Base-by-base conservation (phyloP, 2,113 vertebrate species). In the Catharus minimus region DNA sequence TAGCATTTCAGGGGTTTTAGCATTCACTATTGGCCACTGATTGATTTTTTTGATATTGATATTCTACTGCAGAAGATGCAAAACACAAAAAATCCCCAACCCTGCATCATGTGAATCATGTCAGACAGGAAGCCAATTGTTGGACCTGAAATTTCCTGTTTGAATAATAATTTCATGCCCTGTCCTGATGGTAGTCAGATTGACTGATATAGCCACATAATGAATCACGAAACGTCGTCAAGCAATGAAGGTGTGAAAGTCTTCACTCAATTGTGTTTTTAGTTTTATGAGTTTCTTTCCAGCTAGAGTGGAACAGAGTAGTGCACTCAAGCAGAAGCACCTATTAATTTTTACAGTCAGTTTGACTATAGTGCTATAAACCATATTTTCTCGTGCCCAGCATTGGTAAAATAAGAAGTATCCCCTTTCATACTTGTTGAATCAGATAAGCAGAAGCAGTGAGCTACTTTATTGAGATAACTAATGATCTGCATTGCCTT, bases 261-360 rank as follows among this genome's bases (percentile, higher is more conserved):
- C 38, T 78, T 81, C 82, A 67, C 32, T 82, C 73, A 50, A 8
- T 20, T 74, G 23, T 6, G 1, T 33, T 85, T 92, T n/a, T 58
- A 57, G 24, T 85, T 88, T 85, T 75, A 84, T 10, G 21, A 74
- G 44, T 74, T 71, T 80, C 71, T 49, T 73, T 91, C 64, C 64
- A 67, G n/a, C 43, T 43, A 23, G 60, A 67, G 46, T 66, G 28
- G 58, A 92, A 73, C 71, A 38, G 30, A 53, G 14, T 19, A 72
- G 49, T 60, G 78, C 87, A 76, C 44, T 68, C 75, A 12, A 89
- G 49, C 28, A 75, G 77, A 91, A 86, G 18, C 17, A 44, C 30
- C 23, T 73, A 24, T 60, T 87, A 50, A 65, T 88, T 82, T 92
- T 92, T 82, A 71, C 43, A 69, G 22, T 17, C 3, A 0, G 19